Percentiles rank a stretch among this genome's conserved stretches.
Conservation (phyloP, 2,888 invertebrate genomes). For the Sipunculus nudus region DNA sequence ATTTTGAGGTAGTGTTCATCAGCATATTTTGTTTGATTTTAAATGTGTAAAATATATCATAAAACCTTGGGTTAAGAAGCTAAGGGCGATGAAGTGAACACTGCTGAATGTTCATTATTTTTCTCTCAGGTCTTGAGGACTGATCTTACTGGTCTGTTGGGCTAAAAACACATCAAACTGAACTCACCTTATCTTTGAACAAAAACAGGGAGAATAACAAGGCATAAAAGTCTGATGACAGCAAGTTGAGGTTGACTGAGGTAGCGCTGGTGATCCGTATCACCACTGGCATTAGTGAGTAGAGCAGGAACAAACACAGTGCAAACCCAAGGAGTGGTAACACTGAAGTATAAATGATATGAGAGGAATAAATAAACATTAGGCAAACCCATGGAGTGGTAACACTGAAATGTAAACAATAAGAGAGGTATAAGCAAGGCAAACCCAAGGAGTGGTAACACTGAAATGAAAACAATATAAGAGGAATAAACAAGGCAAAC, state of each 20-base stretch:
- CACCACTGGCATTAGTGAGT: slow-evolving; percentile 80
- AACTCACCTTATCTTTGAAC: slow-evolving; percentile 80
- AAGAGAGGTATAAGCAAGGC: slow-evolving; percentile 68
- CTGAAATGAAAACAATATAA: slow-evolving; percentile 42
- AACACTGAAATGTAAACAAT: slow-evolving; percentile 45
- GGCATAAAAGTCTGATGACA: slow-evolving; percentile 87
- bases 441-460: slow-evolving; percentile 67
- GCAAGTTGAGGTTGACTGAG: slow-evolving; percentile 81
- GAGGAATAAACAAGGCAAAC: not conserved
- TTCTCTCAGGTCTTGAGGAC: too few relatives aligned
- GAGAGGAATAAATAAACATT: not conserved
- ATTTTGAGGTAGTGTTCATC: too few relatives aligned
- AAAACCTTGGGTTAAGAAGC: too few relatives aligned
- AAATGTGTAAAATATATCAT: too few relatives aligned
- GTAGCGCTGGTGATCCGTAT: slow-evolving; percentile 83
- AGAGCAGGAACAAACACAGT: slow-evolving; percentile 79
- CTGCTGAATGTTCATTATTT: too few relatives aligned
- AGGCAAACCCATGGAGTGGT: slow-evolving; percentile 70
- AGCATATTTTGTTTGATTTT: too few relatives aligned
- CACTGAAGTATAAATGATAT: slow-evolving; percentile 43
- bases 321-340: slow-evolving; percentile 70
- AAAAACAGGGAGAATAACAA: slow-evolving; percentile 81
- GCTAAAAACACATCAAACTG: not conserved
- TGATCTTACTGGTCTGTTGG: too few relatives aligned
- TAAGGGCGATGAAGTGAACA: too few relatives aligned